A percentile compares a stretch with the other conserved stretches of the same genome.
Conservation (phyloP, 2,888 invertebrate species). For the Kuschelorhynchus macadamiae region DNA sequence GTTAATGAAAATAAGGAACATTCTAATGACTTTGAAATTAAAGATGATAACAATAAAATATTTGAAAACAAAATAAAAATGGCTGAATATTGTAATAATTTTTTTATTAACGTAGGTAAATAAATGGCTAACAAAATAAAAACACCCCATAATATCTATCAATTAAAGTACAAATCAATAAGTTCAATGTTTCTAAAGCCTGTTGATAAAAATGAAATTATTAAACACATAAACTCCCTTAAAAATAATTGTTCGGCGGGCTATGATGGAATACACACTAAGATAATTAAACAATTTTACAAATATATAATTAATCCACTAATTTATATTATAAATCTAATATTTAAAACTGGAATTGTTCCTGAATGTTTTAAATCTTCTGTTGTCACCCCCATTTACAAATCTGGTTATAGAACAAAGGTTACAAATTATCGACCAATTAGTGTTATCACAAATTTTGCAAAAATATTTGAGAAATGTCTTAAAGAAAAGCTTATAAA, state of each 20-base stretch:
- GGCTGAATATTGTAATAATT: neutral
- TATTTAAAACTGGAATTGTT: neutral
- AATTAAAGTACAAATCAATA: neutral
- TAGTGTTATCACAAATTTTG: constrained; percentile 1
- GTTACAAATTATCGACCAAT: neutral
- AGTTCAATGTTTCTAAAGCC: neutral
- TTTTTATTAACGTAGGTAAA: constrained; percentile 4
- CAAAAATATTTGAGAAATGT: constrained; percentile 5
- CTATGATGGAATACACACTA: constrained; percentile 1
- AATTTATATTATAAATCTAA: neutral
- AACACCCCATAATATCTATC: neutral
- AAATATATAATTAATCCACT: neutral
- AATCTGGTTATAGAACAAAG: neutral
- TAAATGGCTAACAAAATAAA: neutral
- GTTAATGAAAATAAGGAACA: constrained; percentile 4
- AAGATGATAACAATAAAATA: neutral
- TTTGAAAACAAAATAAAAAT: neutral
- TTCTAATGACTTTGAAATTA: neutral
- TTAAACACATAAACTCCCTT: constrained; percentile 18
- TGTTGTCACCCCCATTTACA: neutral
- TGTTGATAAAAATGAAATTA: constrained; percentile 12
- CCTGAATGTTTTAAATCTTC: neutral
- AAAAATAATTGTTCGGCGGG: constrained; percentile 15
- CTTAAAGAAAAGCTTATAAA: neutral
- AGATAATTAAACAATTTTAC: constrained; percentile 2